phyloP scores from a whole-genome alignment of 2,888 invertebrate species.

The Melangyna quadrimaculata region DNA sequence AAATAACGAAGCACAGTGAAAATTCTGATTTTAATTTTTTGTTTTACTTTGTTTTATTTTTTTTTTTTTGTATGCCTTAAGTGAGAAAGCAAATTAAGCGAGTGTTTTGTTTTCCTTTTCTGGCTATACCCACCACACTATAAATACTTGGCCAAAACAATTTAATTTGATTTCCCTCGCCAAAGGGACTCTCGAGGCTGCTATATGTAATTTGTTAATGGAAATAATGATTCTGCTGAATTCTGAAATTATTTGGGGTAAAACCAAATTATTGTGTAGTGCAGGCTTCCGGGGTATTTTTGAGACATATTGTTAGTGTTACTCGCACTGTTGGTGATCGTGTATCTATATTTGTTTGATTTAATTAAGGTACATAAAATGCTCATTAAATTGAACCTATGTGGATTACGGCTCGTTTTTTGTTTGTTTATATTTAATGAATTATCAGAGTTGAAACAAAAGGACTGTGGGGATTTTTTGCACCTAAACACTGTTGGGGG shows the following conservation, averaged over 20 bases:
- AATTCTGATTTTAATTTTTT: neutral
- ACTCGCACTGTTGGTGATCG: neutral
- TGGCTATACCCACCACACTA: neutral
- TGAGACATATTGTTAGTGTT: slow-evolving; percentile 2
- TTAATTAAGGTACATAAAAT: slow-evolving; percentile 51
- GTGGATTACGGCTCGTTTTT: slow-evolving; percentile 30
- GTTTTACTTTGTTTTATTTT: neutral
- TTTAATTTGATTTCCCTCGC: slow-evolving; percentile 50
- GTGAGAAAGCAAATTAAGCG: slow-evolving; percentile 49
- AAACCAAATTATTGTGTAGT: slow-evolving; percentile 1
- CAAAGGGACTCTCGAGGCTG: slow-evolving; percentile 39
- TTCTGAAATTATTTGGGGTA: neutral
- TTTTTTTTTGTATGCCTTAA: slow-evolving; percentile 20
- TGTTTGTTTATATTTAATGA: slow-evolving; percentile 30
- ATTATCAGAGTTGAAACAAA: slow-evolving; percentile 49
- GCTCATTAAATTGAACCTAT: slow-evolving; percentile 47
- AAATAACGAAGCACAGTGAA: neutral
- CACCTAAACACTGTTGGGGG: neutral
- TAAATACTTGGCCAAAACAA: slow-evolving; percentile 23
- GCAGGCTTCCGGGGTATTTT: neutral
- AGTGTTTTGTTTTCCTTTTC: neutral
- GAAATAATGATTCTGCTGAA: neutral
- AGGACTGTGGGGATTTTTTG: slow-evolving; percentile 47
- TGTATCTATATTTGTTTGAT: slow-evolving; percentile 22
- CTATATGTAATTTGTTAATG: neutral